Base-by-base conservation (phyloP, 2,797 vertebrate genomes). In the Pipistrellus kuhlii region DNA sequence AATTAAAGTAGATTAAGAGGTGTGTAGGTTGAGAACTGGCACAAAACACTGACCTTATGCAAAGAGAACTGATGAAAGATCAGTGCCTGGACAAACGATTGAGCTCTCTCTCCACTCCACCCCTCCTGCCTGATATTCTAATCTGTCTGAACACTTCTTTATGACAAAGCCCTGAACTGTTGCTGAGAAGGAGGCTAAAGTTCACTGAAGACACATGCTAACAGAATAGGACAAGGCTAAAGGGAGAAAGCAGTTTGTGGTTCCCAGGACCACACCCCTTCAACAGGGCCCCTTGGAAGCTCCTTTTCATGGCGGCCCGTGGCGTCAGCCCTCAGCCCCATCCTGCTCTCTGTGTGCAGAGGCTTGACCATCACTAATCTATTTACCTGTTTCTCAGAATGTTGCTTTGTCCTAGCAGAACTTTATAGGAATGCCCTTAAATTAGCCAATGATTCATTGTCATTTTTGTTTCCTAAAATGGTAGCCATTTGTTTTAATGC, bases 1-100 rank as follows among this genome's bases (percentile, higher is more conserved):
- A 92, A 86, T 83, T 77, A 77, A 53, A 87, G 55, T 68, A 76
- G 25, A 48, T 80, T 38, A 76, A 85, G 69, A 85, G 48, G 69
- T 48, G 25, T 78, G 71, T 25, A 53, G 75, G 38, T 41, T 80
- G 53, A 71, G 30, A 71, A 82, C 55, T 21, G 48, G 48, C 69
- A 51, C 2, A 18, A 88, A 95, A 51, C 21, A 46, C 48, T 93
- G 66, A 84, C 73, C 15, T 73, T 62, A 72, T 73, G 57, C 77
- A 59, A 64, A 84, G 53, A 90, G 38, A 66, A 76, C 0, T 55
- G 27, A 64, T 0, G 2, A n/a, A 71, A 5, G 41, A 23, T 46
- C 55, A 80, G 86, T 66, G 23, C 23, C 17, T 44, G 53, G 44
- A 32, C 57, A 88, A 59, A 57, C 35, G 6, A 8, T 27, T 78